Evolutionary conservation across 2,797 vertebrate species (phyloP).

Genomic region (Thripadectes ignobilis): DNA sequence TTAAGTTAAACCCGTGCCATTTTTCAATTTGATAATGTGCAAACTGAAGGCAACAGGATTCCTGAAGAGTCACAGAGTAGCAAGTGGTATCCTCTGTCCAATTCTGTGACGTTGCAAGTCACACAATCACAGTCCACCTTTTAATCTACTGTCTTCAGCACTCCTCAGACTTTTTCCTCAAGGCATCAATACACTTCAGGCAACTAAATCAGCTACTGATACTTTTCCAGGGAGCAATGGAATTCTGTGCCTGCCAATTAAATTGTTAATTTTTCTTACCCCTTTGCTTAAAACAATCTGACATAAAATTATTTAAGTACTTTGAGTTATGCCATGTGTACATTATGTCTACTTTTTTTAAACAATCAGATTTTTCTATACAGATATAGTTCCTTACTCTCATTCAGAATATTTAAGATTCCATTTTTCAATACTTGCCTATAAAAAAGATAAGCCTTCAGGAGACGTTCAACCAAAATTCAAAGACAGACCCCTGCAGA

Average conservation of each 20-base stretch:
- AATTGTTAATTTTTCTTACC: background rate
- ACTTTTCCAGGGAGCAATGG: background rate
- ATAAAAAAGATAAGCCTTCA: background rate
- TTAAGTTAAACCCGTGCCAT: background rate
- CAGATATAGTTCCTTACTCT: background rate
- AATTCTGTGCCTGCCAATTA: background rate
- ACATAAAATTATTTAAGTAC: background rate
- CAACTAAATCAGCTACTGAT: background rate
- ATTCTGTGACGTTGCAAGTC: background rate
- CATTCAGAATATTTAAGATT: background rate
- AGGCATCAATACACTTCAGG: background rate
- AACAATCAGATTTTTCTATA: background rate
- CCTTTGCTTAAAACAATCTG: background rate
- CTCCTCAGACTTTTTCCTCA: background rate
- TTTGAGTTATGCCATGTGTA: background rate
- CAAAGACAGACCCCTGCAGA: background rate
- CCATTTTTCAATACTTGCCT: background rate
- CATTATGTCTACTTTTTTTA: background rate
- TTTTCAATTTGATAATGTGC: background rate
- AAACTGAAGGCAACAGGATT: background rate
- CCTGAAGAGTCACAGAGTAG: background rate
- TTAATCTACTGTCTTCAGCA: background rate
- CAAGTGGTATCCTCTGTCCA: background rate
- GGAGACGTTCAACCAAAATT: background rate
- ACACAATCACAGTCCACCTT: background rate